Conservation (phyloP, 2,888 invertebrate genomes). For the Eristalis tenax region DNA sequence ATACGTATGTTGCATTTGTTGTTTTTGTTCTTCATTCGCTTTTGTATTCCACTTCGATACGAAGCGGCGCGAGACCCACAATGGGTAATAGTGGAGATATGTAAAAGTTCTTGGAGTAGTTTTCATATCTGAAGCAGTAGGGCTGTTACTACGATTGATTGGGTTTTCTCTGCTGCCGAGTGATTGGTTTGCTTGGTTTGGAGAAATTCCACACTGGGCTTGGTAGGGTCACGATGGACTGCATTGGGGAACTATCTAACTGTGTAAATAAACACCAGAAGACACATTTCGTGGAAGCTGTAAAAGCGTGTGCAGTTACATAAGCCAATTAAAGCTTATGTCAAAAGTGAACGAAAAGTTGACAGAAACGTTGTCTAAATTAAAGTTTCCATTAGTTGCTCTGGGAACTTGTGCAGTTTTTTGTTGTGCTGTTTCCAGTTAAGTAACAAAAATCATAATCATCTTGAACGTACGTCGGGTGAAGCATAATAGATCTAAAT, state of each 20-base stretch:
- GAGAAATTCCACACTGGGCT: background rate
- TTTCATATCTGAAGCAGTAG: background rate
- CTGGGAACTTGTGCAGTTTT: too few species aligned
- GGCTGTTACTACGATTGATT: background rate
- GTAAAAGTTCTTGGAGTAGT: background rate
- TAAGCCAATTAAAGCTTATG: background rate
- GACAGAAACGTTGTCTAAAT: background rate
- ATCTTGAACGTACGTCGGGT: background rate
- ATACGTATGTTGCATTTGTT: constrained; percentile 49
- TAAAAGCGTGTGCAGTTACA: background rate
- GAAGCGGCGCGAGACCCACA: background rate
- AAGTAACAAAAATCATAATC: background rate
- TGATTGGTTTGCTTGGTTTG: background rate
- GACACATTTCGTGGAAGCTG: background rate
- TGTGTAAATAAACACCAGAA: background rate
- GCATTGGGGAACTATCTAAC: background rate
- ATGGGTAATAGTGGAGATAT: background rate
- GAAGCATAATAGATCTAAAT: background rate
- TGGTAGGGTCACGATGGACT: background rate
- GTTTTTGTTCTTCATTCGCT: constrained; percentile 15
- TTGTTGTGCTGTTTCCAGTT: background rate
- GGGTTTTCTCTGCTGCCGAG: background rate
- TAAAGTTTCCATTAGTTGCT: background rate
- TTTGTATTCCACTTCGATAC: constrained; percentile 23
- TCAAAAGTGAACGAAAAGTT: background rate